A percentile compares a stretch with the other conserved stretches of the same genome.
These are phyloP conservation scores for Brachionus manjavacas DNA, from an alignment of 1,140 invertebrate genomes.

Conservation along the genomic window DNA sequence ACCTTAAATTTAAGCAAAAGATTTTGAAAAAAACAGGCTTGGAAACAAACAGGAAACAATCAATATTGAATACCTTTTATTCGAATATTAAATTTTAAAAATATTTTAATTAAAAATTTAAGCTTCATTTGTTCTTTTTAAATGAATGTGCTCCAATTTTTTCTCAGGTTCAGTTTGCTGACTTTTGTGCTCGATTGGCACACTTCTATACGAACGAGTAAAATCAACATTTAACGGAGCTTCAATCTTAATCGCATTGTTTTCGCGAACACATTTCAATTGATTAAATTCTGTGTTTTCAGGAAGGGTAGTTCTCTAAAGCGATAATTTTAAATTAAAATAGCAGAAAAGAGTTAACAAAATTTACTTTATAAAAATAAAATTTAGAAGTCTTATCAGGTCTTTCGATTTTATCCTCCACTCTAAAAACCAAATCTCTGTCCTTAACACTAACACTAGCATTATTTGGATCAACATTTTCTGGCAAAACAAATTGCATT, in stretches of 20 bases:
- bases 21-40: too few relatives aligned
- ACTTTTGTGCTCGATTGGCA: conserved; percentile 39
- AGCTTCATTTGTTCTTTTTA: neutral
- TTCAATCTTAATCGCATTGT: conserved; percentile 7
- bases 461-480: conserved; percentile 19
- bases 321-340: neutral
- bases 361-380: conserved; percentile 24
- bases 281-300: conserved; percentile 39
- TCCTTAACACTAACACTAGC: conserved; percentile 33
- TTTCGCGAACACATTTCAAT: conserved; percentile 33
- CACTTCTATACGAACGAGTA: conserved; percentile 21
- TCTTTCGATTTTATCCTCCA: conserved; percentile 14
- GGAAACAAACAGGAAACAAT: too few relatives aligned
- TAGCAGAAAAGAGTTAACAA: neutral
- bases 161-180: neutral
- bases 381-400: neutral
- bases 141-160: neutral
- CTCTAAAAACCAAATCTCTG: conserved; percentile 34
- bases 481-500: conserved; percentile 12
- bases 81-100: neutral
- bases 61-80: too few relatives aligned
- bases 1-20: too few relatives aligned
- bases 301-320: conserved; percentile 37
- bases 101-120: neutral
- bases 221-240: conserved; percentile 34